phyloP scores from a whole-genome alignment of 2,113 vertebrate species.

The Takifugu flavidus region DNA sequence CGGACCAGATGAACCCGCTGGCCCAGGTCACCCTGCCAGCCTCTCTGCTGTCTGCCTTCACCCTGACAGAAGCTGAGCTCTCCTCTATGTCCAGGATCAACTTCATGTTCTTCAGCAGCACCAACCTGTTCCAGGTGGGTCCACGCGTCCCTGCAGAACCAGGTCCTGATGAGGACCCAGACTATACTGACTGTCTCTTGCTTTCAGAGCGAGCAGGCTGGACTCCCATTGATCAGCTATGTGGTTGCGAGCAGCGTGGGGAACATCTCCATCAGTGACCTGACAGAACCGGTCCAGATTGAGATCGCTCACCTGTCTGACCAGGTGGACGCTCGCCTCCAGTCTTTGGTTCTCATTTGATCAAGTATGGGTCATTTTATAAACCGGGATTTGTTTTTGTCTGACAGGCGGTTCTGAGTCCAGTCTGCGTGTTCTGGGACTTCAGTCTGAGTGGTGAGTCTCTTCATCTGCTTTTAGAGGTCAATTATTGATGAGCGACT shows the following conservation, averaged over 20 bases:
- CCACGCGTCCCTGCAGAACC: neutral
- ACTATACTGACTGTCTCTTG: neutral
- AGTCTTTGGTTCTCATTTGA: no score
- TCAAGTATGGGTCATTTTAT: neutral
- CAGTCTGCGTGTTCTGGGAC: constrained; percentile 92
- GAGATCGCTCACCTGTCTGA: constrained; percentile 79
- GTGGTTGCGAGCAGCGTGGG: constrained; percentile 94
- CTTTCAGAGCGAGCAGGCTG: constrained; percentile 54
- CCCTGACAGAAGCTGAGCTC: constrained; percentile 68
- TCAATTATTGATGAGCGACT: no score
- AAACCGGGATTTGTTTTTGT: neutral
- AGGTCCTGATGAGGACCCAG: neutral
- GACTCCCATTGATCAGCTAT: constrained; percentile 80
- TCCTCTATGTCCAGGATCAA: constrained; percentile 83
- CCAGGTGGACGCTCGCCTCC: constrained; percentile 67
- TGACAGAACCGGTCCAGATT: constrained; percentile 83
- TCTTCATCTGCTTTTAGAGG: neutral
- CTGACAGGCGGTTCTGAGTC: constrained; percentile 68
- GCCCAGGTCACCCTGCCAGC: constrained; percentile 85
- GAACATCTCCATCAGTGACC: constrained; percentile 81
- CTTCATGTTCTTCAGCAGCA: constrained; percentile 94
- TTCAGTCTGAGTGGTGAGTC: constrained; percentile 83
- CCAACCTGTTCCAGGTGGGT: constrained; percentile 83
- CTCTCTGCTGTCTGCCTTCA: constrained; percentile 79
- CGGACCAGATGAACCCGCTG: constrained; percentile 68